phyloP scores from a whole-genome alignment of 2,888 invertebrate genomes.

The Teleiodes luculella region DNA sequence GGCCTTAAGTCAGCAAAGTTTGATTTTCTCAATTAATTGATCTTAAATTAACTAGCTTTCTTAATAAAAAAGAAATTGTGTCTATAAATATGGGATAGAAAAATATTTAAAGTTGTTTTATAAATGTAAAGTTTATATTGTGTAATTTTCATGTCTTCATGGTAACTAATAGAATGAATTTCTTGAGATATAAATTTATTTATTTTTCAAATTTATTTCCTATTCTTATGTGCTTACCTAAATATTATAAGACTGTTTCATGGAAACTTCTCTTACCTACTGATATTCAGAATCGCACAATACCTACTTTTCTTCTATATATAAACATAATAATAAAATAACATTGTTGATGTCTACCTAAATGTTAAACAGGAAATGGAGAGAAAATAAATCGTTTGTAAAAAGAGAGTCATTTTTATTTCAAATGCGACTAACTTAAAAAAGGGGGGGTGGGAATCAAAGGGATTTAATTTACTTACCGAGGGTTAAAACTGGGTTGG shows the following conservation, averaged over 20 bases:
- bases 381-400: conserved; percentile 53
- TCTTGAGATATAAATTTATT: neutral
- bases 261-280: conserved; percentile 42
- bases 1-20: conserved; percentile 10
- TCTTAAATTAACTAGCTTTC: conserved; percentile 13
- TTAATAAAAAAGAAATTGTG: conserved; percentile 10
- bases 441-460: neutral
- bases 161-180: neutral
- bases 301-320: conserved; percentile 57
- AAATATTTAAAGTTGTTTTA: neutral
- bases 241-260: conserved; percentile 55
- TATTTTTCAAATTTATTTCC: neutral
- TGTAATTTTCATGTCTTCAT: too few species aligned
- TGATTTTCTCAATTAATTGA: too few species aligned
- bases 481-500: neutral
- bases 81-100: conserved; percentile 16
- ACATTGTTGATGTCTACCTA: conserved; percentile 55
- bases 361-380: conserved; percentile 46
- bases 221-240: conserved; percentile 27
- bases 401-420: conserved; percentile 2
- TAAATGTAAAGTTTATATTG: too few species aligned
- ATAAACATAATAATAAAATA: conserved; percentile 30
- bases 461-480: neutral
- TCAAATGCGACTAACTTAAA: neutral
- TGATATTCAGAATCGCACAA: conserved; percentile 60